Evolutionary conservation across 2,113 vertebrate species (phyloP).

Genomic region (Eclectus roratus): DNA sequence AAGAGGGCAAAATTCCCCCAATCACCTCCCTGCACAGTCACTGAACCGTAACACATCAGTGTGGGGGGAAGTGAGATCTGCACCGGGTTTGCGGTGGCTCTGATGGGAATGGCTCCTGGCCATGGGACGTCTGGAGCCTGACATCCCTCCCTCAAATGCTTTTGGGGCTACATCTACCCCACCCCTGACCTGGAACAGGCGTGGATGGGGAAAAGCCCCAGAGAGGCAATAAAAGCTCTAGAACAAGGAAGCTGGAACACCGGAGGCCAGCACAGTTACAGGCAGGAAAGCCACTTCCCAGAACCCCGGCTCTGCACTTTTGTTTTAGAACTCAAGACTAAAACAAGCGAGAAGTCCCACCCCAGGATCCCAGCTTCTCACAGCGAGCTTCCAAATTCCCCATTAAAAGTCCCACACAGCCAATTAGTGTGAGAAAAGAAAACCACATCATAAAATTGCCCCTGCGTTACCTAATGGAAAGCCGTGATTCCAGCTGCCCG

Average conservation of each 20-base stretch:
- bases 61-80: rapidly evolving
- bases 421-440: not conserved
- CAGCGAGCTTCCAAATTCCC: not conserved
- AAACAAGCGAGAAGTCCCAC: not conserved
- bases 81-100: rapidly evolving
- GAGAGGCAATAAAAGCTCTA: not conserved
- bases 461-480: not conserved
- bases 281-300: not conserved
- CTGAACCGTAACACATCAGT: rapidly evolving
- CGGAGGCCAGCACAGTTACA: not conserved
- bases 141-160: not conserved
- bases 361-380: not conserved
- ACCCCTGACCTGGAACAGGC: not conserved
- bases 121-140: not conserved
- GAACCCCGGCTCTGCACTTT: not conserved
- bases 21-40: not conserved
- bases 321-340: not conserved
- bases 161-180: not conserved
- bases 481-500: not conserved
- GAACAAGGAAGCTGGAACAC: not conserved
- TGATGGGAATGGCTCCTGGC: not conserved
- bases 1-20: not conserved
- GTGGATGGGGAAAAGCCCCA: rapidly evolving
- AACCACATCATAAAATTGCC: not conserved
- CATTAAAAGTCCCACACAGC: not conserved